Conservation (phyloP, 1,140 invertebrate species). For the Trichogramma pretiosum region DNA sequence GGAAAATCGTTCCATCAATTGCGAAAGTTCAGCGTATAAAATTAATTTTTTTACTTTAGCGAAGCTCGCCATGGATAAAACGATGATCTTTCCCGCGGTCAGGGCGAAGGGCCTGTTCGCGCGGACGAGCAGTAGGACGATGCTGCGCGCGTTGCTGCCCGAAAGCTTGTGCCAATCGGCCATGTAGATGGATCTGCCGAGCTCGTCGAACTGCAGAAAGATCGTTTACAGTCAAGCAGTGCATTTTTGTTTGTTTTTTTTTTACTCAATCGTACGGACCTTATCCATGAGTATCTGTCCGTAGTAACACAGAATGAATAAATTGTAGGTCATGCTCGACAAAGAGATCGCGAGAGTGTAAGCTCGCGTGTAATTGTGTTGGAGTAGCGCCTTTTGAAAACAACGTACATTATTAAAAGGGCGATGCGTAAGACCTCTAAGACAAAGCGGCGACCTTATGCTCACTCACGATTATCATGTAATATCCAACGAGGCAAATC, state of each 20-base stretch:
- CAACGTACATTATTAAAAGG: no score
- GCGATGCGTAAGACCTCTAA: no score
- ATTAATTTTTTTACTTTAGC: slow-evolving; percentile 22
- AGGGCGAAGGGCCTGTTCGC: slow-evolving; percentile 19
- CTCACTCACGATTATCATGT: slow-evolving; percentile 20
- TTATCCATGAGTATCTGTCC: slow-evolving; percentile 16
- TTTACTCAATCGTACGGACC: no score
- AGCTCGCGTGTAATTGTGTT: no score
- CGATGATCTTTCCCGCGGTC: slow-evolving; percentile 20
- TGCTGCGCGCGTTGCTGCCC: slow-evolving; percentile 9
- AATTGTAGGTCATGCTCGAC: no score
- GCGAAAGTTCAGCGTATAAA: no score
- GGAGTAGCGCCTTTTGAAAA: no score
- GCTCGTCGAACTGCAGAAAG: slow-evolving; percentile 8
- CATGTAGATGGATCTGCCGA: slow-evolving; percentile 12
- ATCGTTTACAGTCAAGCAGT: no score
- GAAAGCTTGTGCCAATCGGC: slow-evolving; percentile 24
- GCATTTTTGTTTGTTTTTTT: no score
- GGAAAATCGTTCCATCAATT: no score
- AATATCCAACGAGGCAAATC: slow-evolving; percentile 25
- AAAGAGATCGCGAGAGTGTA: no score
- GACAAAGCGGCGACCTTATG: no score
- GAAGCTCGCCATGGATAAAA: slow-evolving; percentile 25
- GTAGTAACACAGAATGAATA: slow-evolving; percentile 22
- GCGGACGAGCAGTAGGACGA: slow-evolving; percentile 23